Conservation (phyloP, 2,888 invertebrate genomes). For the Xiphydria camelus region DNA sequence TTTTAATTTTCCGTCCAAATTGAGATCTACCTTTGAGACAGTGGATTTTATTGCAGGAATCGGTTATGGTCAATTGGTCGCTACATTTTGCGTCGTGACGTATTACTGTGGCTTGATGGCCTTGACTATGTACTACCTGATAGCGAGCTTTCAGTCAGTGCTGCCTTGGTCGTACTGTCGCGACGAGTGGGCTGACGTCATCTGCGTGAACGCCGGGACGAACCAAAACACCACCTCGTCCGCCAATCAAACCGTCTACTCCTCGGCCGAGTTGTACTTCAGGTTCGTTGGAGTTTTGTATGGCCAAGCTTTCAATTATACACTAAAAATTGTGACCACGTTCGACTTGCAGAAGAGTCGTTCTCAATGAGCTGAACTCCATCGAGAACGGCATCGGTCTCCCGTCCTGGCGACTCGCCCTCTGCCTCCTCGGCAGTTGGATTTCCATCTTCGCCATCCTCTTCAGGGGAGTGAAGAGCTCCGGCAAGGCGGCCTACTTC, state of each 20-base stretch:
- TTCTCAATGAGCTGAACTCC: slow-evolving; percentile 59
- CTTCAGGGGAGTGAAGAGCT: slow-evolving; percentile 74
- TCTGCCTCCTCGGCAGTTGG: slow-evolving; percentile 73
- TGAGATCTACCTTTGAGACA: too few species aligned
- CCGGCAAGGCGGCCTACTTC: slow-evolving; percentile 84
- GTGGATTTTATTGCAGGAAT: slow-evolving; percentile 43
- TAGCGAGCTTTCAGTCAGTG: slow-evolving; percentile 54
- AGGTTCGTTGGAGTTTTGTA: slow-evolving; percentile 33
- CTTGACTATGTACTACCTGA: slow-evolving; percentile 58
- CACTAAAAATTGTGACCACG: background rate
- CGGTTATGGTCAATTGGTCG: slow-evolving; percentile 59
- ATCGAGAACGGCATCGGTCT: slow-evolving; percentile 58
- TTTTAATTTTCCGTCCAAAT: too few species aligned
- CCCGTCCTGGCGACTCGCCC: slow-evolving; percentile 71
- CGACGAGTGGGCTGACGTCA: slow-evolving; percentile 47
- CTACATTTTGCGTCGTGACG: slow-evolving; percentile 55
- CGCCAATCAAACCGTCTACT: slow-evolving; percentile 16
- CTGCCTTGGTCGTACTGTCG: slow-evolving; percentile 60
- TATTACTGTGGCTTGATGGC: slow-evolving; percentile 61
- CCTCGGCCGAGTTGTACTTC: slow-evolving; percentile 50
- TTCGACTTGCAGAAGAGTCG: slow-evolving; percentile 55
- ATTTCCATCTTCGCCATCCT: slow-evolving; percentile 70
- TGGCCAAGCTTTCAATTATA: background rate
- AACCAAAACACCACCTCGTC: background rate
- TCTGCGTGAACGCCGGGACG: slow-evolving; percentile 32